A percentile compares a stretch with the other conserved stretches of the same genome.
Conservation (phyloP, 2,797 vertebrate genomes). For the Sparus aurata region DNA sequence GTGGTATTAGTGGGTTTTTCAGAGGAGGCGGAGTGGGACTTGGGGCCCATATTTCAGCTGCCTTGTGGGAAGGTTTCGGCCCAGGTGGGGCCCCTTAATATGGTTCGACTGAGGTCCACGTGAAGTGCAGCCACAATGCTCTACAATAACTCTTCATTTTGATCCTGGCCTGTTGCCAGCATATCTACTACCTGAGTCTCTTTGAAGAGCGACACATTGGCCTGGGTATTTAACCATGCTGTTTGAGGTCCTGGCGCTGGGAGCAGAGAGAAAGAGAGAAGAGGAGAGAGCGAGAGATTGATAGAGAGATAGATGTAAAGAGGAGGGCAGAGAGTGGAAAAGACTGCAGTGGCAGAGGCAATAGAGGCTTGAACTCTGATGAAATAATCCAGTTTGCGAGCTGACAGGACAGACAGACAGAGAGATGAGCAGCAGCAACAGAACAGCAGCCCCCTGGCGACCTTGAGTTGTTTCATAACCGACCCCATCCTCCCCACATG, state of each 20-base stretch:
- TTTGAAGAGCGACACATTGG: constrained; percentile 89
- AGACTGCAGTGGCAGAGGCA: constrained; percentile 82
- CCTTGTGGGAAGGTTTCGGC: constrained; percentile 77
- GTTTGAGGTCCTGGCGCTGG: constrained; percentile 86
- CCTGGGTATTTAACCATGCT: constrained; percentile 89
- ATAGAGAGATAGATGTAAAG: constrained; percentile 79
- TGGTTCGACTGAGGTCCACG: constrained; percentile 78
- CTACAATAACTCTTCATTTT: constrained; percentile 87
- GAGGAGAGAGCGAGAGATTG: constrained; percentile 57
- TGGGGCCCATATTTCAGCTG: constrained; percentile 81
- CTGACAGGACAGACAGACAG: constrained; percentile 78
- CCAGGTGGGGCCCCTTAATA: constrained; percentile 81
- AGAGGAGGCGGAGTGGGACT: constrained; percentile 71
- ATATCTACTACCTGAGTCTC: constrained; percentile 88
- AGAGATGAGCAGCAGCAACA: constrained; percentile 70
- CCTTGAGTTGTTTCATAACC: constrained; percentile 76
- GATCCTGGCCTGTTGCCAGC: constrained; percentile 84
- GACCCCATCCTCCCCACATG: constrained; percentile 48
- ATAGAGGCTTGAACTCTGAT: constrained; percentile 84
- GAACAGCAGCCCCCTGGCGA: constrained; percentile 67
- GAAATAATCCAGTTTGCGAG: constrained; percentile 85
- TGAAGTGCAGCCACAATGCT: constrained; percentile 78
- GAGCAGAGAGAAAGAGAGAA: constrained; percentile 78
- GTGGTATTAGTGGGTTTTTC: constrained; percentile 82
- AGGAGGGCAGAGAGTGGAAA: constrained; percentile 78